These are phyloP conservation scores for Aramus guarauna DNA, from an alignment of 2,113 vertebrate species.

Conservation along the genomic window DNA sequence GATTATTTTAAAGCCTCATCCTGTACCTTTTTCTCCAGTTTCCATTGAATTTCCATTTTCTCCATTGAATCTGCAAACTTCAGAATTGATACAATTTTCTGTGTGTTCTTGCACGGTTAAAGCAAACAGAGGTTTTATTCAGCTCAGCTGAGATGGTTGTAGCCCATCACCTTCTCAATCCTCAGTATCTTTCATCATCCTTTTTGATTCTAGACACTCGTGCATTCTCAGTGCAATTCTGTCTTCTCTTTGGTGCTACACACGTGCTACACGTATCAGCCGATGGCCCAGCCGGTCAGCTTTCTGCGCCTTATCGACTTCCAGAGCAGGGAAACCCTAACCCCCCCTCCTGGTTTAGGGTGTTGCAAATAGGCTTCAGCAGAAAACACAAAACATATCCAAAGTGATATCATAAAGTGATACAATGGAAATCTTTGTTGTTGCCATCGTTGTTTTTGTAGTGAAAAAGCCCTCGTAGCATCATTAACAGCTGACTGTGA, in stretches of 20 bases:
- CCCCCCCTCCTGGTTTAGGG: fast-evolving
- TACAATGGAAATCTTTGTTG: neutral
- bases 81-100: neutral
- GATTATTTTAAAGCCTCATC: neutral
- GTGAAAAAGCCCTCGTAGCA: neutral
- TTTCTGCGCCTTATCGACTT: fast-evolving
- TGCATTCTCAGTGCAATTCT: neutral
- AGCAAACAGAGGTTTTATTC: neutral
- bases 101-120: neutral
- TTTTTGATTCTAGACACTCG: neutral
- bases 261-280: fast-evolving
- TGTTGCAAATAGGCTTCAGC: neutral
- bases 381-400: neutral
- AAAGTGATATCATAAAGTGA: neutral
- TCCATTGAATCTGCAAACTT: neutral
- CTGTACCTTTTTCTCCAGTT: neutral
- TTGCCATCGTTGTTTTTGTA: neutral
- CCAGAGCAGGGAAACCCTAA: neutral
- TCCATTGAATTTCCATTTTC: too few relatives aligned
- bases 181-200: neutral
- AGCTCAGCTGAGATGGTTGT: neutral
- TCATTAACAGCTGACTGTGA: neutral
- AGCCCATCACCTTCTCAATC: neutral
- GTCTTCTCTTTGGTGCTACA: neutral
- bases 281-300: neutral